Evolutionary conservation across 2,797 vertebrate species (phyloP).

Genomic region (Coregonus sp.): DNA sequence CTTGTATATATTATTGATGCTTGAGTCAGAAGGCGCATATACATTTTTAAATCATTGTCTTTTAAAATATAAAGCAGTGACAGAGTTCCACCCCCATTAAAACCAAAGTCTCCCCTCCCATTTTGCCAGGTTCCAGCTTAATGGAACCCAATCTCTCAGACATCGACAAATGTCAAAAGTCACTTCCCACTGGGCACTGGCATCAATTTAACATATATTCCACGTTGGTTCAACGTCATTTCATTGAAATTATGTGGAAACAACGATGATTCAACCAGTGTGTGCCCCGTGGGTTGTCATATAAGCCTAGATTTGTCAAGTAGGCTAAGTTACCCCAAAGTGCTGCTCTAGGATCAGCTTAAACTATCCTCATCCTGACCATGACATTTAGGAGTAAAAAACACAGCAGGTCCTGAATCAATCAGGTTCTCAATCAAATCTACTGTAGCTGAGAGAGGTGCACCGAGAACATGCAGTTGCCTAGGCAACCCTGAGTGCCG

Average conservation of each 20-base stretch:
- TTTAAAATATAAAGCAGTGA: slow-evolving; percentile 56
- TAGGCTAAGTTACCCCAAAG: not conserved
- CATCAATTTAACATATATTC: too few species aligned
- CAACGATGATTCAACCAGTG: too few species aligned
- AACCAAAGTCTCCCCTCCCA: slow-evolving; percentile 28
- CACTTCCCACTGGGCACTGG: not conserved
- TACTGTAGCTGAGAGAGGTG: slow-evolving; percentile 2
- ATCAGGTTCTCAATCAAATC: not conserved
- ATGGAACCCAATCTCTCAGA: not conserved
- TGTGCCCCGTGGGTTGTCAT: too few species aligned
- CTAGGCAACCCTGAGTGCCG: slow-evolving; percentile 1
- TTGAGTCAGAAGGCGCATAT: slow-evolving; percentile 74
- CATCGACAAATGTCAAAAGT: not conserved
- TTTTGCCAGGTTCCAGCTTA: slow-evolving; percentile 56
- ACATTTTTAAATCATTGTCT: slow-evolving; percentile 59
- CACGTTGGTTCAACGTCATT: too few species aligned
- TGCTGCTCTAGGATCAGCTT: not conserved
- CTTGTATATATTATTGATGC: slow-evolving; percentile 70
- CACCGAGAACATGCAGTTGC: not conserved
- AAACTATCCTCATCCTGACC: slow-evolving; percentile 17
- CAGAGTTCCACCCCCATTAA: slow-evolving; percentile 29
- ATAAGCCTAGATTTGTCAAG: not conserved
- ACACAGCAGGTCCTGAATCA: not conserved
- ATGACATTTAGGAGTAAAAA: slow-evolving; percentile 21
- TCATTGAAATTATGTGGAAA: too few species aligned